These are phyloP conservation scores for Campoplex capitator DNA, from an alignment of 2,888 invertebrate species.

Conservation along the genomic window DNA sequence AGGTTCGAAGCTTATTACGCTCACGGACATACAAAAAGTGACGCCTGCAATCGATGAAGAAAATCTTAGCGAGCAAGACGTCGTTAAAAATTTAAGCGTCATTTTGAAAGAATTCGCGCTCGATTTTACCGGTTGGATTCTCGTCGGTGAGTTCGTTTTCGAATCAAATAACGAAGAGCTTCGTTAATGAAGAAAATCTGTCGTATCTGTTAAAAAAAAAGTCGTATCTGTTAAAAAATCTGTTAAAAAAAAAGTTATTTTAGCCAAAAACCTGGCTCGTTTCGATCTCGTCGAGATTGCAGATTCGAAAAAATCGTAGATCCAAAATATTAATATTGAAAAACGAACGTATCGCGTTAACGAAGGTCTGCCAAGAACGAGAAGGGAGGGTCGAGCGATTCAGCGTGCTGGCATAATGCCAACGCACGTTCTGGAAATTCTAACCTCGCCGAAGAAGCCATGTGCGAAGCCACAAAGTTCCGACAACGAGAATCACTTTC, in stretches of 20 bases:
- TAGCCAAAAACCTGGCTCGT: too few relatives aligned
- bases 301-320: too few relatives aligned
- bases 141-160: constrained; percentile 78
- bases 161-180: not conserved
- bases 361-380: constrained; percentile 84
- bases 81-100: constrained; percentile 79
- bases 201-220: not conserved
- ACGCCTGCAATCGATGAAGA: constrained; percentile 55
- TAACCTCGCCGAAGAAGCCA: constrained; percentile 63
- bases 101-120: constrained; percentile 79
- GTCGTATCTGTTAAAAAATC: too few relatives aligned
- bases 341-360: not conserved
- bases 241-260: too few relatives aligned
- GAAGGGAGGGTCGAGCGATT: constrained; percentile 84
- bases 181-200: not conserved
- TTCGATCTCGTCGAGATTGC: too few relatives aligned
- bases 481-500: constrained; percentile 78
- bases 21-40: constrained; percentile 60
- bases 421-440: constrained; percentile 86
- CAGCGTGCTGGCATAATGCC: constrained; percentile 85
- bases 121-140: constrained; percentile 81
- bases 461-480: constrained; percentile 6
- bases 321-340: too few relatives aligned
- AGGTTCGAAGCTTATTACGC: constrained; percentile 64
- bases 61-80: constrained; percentile 70